Evolutionary conservation across 2,113 vertebrate species (phyloP).

Genomic region (Sander vitreus): DNA sequence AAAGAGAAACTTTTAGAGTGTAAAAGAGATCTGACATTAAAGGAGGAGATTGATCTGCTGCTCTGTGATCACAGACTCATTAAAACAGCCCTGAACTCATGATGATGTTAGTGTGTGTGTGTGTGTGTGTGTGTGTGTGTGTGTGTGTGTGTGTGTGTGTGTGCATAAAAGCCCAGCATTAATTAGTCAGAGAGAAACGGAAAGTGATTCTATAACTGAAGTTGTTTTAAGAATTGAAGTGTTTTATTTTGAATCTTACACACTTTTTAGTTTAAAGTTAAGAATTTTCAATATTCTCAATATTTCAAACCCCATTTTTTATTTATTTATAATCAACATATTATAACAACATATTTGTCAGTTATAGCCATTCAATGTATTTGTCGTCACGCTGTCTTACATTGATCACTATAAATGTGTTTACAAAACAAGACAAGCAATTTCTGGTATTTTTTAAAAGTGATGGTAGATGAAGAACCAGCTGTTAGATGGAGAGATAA

Average conservation of each 20-base stretch:
- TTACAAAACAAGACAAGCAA: no score
- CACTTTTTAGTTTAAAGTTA: neutral
- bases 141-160: neutral
- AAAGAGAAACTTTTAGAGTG: conserved; percentile 15
- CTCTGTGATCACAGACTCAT: conserved; percentile 27
- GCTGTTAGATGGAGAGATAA: neutral
- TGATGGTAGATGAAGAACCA: neutral
- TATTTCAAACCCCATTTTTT: neutral
- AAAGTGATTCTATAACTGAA: neutral
- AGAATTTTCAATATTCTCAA: neutral
- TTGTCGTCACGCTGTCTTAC: no score
- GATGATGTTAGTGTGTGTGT: neutral
- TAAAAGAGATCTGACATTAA: conserved; percentile 31
- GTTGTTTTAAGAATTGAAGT: neutral
- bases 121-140: neutral
- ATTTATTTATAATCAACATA: neutral
- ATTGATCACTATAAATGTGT: no score
- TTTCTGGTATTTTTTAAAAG: neutral
- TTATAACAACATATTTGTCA: neutral
- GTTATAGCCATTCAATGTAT: neutral
- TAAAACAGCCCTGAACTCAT: conserved; percentile 5
- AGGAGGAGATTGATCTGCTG: conserved; percentile 37
- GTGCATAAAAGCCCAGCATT: neutral
- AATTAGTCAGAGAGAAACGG: neutral
- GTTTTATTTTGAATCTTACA: neutral